Evolutionary conservation across 2,888 invertebrate genomes (phyloP).

Genomic region (Meloe dianella): DNA sequence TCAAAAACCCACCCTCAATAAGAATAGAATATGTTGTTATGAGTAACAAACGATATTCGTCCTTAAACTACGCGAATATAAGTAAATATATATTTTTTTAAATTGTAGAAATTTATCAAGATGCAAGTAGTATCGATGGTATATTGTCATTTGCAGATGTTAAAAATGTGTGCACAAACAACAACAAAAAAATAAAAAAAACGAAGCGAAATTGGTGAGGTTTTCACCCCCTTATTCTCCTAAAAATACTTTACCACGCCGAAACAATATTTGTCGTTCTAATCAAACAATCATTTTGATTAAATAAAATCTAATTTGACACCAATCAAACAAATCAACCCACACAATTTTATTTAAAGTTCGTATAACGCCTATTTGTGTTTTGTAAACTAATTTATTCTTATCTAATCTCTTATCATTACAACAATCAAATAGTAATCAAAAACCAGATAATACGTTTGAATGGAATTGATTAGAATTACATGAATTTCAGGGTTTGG

Average conservation of each 20-base stretch:
- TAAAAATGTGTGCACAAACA: slow-evolving; percentile 13
- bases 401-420: background rate
- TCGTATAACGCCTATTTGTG: background rate
- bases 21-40: slow-evolving; percentile 4
- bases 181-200: too few relatives aligned
- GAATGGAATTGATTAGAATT: background rate
- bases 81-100: background rate
- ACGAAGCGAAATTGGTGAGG: too few relatives aligned
- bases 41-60: background rate
- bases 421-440: background rate
- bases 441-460: background rate
- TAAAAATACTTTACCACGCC: background rate
- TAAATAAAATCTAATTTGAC: background rate
- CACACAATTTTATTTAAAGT: background rate
- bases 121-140: slow-evolving; percentile 25
- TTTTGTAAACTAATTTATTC: slow-evolving; percentile 2
- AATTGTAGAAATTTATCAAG: slow-evolving; percentile 11
- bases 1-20: slow-evolving; percentile 52
- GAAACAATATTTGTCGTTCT: background rate
- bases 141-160: slow-evolving; percentile 33
- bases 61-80: background rate
- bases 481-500: background rate
- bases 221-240: background rate
- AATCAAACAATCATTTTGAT: slow-evolving; percentile 7
- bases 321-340: slow-evolving; percentile 3